Evolutionary conservation across 2,888 invertebrate genomes (phyloP), one percentile per base, ranked within the genome.

Genomic region (Lampropteryx suffumata): DNA sequence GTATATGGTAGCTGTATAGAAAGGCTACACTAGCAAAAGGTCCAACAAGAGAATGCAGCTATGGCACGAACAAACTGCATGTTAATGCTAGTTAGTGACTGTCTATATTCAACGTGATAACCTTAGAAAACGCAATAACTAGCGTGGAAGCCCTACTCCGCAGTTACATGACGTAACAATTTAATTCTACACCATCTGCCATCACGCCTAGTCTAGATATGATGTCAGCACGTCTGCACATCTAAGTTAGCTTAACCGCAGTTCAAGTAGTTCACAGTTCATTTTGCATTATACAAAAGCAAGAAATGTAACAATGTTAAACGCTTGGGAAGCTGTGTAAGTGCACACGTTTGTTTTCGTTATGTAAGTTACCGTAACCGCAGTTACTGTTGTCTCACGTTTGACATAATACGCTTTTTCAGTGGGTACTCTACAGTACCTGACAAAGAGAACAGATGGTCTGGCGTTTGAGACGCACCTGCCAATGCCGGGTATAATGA

Each of bases 301-400:
- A 77, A 76, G 73, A 75, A 78, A 76, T 68, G 66, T 66, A 70
- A 82, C 82, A 81, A 82, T 84, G 82, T 73, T 65, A 65, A 65
- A 65, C 60, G 67, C 61, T 55, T 85, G 87, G 74, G 88, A 88
- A 87, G 69, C 79, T 74, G 62, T 58, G 71, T 79, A 76, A 83
- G 76, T 79, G 82, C 79, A 73, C 61, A 70, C 71, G 78, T 78
- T 79, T 79, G 79, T 82, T 57, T 50, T 65, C 11, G 50, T 61
- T 63, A 59, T 63, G 42, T 61, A 61, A 63, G 59, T 55, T 53
- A 59, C 51, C 47, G 57, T 59, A 57, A 55, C 49, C 35, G 27
- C 29, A 34, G 28, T 36, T 12, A 32, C 17, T 11, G 29, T 17
- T 61, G 58, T 62, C 63, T 54, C 50, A 50, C 50, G 47, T 44